Conservation (phyloP, 2,113 vertebrate species). For the Numida meleagris region DNA sequence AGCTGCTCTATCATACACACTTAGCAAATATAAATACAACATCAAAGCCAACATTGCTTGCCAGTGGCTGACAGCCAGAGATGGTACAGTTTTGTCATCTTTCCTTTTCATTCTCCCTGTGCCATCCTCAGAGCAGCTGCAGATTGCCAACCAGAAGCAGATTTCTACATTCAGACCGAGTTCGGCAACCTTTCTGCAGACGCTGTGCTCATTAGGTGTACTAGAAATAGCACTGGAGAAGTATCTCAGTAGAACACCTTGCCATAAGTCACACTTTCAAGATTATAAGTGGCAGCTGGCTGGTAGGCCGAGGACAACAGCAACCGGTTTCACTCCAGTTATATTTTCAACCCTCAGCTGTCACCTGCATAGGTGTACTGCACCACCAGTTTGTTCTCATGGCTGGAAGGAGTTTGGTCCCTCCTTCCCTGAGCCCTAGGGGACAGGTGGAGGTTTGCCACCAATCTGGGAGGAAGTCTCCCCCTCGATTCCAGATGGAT, state of each 20-base stretch:
- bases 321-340: neutral
- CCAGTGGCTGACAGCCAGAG: neutral
- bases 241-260: neutral
- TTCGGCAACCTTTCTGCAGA: neutral
- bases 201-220: neutral
- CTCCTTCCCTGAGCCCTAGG: constrained; percentile 21
- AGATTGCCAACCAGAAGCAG: neutral
- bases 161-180: neutral
- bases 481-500: constrained; percentile 64
- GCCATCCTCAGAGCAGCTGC: neutral
- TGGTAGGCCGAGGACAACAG: neutral
- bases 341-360: neutral
- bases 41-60: neutral
- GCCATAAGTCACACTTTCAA: neutral
- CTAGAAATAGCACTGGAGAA: neutral
- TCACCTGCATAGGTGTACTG: constrained; percentile 29
- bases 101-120: neutral
- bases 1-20: neutral
- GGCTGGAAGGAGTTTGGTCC: neutral
- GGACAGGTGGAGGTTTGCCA: constrained; percentile 47
- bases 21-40: neutral
- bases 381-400: constrained; percentile 27
- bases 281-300: neutral
- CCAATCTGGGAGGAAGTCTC: neutral
- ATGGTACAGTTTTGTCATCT: neutral